Evolutionary conservation across 2,113 vertebrate genomes (phyloP).

Genomic region (Fulica atra): DNA sequence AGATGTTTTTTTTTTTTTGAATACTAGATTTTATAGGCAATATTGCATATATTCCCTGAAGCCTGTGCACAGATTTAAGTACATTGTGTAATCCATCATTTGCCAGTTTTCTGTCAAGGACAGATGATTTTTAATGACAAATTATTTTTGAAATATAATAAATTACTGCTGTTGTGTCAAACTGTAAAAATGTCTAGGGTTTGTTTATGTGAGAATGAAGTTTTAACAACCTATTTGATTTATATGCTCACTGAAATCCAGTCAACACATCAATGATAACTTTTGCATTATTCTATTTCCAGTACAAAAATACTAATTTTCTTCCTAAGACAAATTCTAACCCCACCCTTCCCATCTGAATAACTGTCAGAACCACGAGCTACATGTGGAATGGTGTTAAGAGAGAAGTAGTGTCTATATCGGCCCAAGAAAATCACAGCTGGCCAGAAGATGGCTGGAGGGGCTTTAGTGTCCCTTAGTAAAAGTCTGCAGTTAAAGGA

Average conservation of each 20-base stretch:
- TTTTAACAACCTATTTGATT: not conserved
- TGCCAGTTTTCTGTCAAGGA: not conserved
- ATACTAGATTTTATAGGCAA: not conserved
- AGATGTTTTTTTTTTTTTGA: not conserved
- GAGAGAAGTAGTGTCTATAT: not conserved
- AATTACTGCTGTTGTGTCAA: not conserved
- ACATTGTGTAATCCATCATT: not conserved
- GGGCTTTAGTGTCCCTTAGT: not conserved
- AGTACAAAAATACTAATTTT: not conserved
- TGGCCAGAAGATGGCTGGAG: not conserved
- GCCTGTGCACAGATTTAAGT: not conserved
- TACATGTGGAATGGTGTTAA: not conserved
- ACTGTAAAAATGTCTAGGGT: not conserved
- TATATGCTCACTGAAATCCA: not conserved
- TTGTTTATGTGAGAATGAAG: not conserved
- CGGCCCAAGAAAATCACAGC: not conserved
- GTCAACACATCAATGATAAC: not conserved
- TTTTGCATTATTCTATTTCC: not conserved
- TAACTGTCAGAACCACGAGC: not conserved
- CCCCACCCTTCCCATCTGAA: not conserved
- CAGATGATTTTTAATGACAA: not conserved
- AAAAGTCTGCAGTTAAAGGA: not conserved
- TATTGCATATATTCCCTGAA: not conserved
- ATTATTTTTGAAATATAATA: not conserved
- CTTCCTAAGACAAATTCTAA: not conserved